A percentile compares a stretch with the other conserved stretches of the same genome.
Evolutionary conservation across 2,888 invertebrate genomes (phyloP).

Genomic region (Eristalis arbustorum): DNA sequence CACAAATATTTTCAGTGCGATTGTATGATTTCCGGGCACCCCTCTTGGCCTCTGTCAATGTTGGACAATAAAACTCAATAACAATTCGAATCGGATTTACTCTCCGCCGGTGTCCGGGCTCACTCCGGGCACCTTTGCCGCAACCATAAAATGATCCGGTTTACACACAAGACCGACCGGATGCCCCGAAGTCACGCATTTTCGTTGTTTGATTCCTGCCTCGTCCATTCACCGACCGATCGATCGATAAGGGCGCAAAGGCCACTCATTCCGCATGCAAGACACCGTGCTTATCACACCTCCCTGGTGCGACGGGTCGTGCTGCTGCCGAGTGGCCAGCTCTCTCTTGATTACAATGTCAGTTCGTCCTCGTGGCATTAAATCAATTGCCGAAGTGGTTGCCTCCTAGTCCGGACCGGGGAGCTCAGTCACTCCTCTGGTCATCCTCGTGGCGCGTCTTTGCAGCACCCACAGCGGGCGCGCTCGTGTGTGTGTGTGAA

Average conservation of each 20-base stretch:
- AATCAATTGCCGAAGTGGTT: constrained; percentile 51
- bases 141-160: background rate
- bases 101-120: background rate
- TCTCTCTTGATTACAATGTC: constrained; percentile 61
- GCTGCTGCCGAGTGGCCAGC: background rate
- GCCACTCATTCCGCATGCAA: constrained; percentile 46
- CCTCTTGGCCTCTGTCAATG: constrained; percentile 6
- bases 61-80: constrained; percentile 51
- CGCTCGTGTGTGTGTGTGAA: constrained; percentile 2
- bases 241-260: constrained; percentile 43
- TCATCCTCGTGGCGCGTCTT: constrained; percentile 26
- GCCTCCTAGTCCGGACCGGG: background rate
- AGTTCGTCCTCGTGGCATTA: constrained; percentile 54
- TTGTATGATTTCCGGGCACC: constrained; percentile 36
- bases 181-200: constrained; percentile 63
- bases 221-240: background rate
- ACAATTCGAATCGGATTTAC: constrained; percentile 42
- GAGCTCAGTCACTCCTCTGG: constrained; percentile 44
- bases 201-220: constrained; percentile 57
- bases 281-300: constrained; percentile 55
- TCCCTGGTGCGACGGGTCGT: constrained; percentile 15
- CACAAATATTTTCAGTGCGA: constrained; percentile 51
- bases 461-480: constrained; percentile 14
- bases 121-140: background rate
- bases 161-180: constrained; percentile 15